Base-by-base conservation (phyloP, 2,797 vertebrate species). In the Periparus ater region DNA sequence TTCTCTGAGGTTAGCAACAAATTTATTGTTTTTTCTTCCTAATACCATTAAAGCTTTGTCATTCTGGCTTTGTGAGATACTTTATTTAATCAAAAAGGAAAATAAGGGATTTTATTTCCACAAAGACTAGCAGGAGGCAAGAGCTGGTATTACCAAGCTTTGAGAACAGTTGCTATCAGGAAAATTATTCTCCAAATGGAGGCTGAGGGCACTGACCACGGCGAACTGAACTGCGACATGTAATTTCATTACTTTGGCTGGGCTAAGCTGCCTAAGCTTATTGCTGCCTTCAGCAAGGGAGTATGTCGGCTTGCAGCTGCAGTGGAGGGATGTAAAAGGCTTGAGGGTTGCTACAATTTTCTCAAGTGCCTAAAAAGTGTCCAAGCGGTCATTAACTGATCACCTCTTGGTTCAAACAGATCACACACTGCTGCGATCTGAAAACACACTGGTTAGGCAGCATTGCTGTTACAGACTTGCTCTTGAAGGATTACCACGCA, bases 61-160 rank as follows among this genome's bases (percentile, higher is more conserved):
- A 48, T 81, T 91, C 83, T 83, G 71, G 78, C 54, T 81, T 94
- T 90, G 47, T 53, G 48, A 79, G n/a, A 68, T n/a, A 79, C 62
- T 91, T 88, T 60, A 83, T 73, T 92, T 93, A 81, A 95, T 94
- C 58, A 66, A 42, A 95, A 92, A 85, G 25, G 27, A 85, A 82
- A 89, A 91, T 10, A 88, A 75, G 11, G 21, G 26, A 14, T 22
- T 58, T 92, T 80, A 66, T 78, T 77, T 77, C 44, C 55, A 22
- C 40, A 29, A 79, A 72, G 62, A 55, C 40, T 85, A 80, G 34
- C 50, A 61, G 44, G 66, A 93, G 26, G 58, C 75, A 91, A 76
- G 40, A 83, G n/a, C 57, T 91, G 81, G 42, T 85, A 88, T 68
- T 85, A 89, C 30, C 9, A 50, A 91, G 75, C 68, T 92, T 71